Evolutionary conservation across 2,797 vertebrate genomes (phyloP).

Genomic region (Coregonus ussuriensis): DNA sequence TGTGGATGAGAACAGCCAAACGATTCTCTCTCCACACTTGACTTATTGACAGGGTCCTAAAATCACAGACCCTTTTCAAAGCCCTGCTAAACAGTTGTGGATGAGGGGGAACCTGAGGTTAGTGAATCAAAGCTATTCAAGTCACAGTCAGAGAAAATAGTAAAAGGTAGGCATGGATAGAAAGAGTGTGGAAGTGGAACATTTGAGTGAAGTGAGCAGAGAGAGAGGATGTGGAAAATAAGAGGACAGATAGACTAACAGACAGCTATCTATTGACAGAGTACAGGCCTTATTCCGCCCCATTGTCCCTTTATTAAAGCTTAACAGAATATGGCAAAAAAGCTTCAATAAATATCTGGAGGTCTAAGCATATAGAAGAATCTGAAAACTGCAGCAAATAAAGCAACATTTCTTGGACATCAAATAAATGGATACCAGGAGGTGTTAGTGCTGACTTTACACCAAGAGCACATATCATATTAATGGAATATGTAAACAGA

Average conservation of each 20-base stretch:
- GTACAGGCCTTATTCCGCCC: too few species aligned
- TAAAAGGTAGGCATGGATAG: too few species aligned
- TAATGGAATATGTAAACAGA: constrained; percentile 8
- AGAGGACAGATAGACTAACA: not conserved
- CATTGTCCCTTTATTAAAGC: too few species aligned
- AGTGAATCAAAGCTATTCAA: constrained; percentile 59
- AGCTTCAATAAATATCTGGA: too few species aligned
- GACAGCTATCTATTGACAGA: not conserved
- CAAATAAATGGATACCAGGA: not conserved
- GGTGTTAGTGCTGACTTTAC: not conserved
- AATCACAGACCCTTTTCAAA: not conserved
- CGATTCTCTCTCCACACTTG: constrained; percentile 43
- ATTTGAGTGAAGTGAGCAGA: not conserved
- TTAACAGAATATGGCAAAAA: too few species aligned
- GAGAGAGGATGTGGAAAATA: not conserved
- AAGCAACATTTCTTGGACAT: not conserved
- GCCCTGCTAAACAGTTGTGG: constrained; percentile 7
- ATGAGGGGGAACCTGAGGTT: constrained; percentile 52
- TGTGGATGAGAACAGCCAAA: constrained; percentile 45
- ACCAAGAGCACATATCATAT: not conserved
- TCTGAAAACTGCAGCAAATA: not conserved
- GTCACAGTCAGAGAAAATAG: not conserved
- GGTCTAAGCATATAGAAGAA: not conserved
- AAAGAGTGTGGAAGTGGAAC: not conserved
- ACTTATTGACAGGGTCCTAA: constrained; percentile 45